These are phyloP conservation scores for Strigamia transsilvanica DNA, from an alignment of 2,888 invertebrate genomes.

Conservation along the genomic window DNA sequence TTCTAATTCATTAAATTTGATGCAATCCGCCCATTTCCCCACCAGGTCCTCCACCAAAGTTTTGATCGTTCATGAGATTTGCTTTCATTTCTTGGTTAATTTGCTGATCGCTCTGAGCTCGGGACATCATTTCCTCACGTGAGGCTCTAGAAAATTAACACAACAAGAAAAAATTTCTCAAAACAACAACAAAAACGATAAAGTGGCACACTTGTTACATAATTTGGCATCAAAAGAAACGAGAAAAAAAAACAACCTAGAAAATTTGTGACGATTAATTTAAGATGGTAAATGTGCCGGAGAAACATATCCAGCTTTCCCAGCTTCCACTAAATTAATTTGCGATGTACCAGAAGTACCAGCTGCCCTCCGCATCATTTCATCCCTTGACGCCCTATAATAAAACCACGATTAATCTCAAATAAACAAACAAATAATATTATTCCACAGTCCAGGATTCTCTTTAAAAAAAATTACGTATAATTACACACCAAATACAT, in stretches of 20 bases:
- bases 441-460: not conserved
- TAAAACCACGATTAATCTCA: slow-evolving; percentile 17
- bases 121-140: slow-evolving; percentile 55
- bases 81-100: slow-evolving; percentile 54
- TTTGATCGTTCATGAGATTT: slow-evolving; percentile 54
- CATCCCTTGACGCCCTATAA: slow-evolving; percentile 51
- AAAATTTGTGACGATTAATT: not conserved
- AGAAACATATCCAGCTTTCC: not conserved
- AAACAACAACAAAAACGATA: not conserved
- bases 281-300: not conserved
- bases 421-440: not conserved
- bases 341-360: not conserved
- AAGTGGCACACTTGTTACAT: slow-evolving; percentile 22
- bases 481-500: not conserved
- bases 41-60: slow-evolving; percentile 11
- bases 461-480: not conserved
- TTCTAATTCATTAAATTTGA: slow-evolving; percentile 21
- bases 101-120: slow-evolving; percentile 55
- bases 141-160: slow-evolving; percentile 53
- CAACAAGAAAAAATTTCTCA: not conserved
- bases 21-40: slow-evolving; percentile 46
- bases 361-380: slow-evolving; percentile 41
- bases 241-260: not conserved
- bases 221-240: not conserved
- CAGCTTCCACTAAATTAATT: slow-evolving; percentile 5